Evolutionary conservation across 2,797 vertebrate genomes (phyloP).

Genomic region (Lateolabrax maculatus): DNA sequence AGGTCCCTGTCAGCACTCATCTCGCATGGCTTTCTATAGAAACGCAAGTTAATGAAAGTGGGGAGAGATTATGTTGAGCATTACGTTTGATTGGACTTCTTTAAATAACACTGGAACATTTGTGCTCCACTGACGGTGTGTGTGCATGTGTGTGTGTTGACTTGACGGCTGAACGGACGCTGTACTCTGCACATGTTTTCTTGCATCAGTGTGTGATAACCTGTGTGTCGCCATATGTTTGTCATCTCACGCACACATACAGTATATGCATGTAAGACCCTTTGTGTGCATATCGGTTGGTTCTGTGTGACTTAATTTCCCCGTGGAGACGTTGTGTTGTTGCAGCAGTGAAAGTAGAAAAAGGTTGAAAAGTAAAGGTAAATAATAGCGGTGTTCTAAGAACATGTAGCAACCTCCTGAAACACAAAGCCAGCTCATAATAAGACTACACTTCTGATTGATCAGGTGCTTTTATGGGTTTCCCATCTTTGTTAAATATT

Average conservation of each 20-base stretch:
- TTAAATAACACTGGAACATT: constrained; percentile 79
- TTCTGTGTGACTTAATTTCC: constrained; percentile 22
- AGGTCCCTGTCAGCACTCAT: constrained; percentile 69
- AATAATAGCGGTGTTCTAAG: background rate
- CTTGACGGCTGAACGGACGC: background rate
- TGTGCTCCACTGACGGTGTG: constrained; percentile 20
- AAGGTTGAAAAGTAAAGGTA: constrained; percentile 1
- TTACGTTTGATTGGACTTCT: constrained; percentile 83
- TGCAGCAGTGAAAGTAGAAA: constrained; percentile 13
- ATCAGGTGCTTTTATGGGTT: constrained; percentile 2
- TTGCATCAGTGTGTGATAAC: constrained; percentile 13
- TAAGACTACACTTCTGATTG: background rate
- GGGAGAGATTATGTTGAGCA: constrained; percentile 82
- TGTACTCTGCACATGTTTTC: background rate
- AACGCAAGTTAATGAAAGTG: constrained; percentile 82
- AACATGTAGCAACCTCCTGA: constrained; percentile 14
- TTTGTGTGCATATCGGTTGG: background rate
- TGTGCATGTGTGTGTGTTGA: constrained; percentile 4
- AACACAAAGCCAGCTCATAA: constrained; percentile 5
- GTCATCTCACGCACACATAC: constrained; percentile 1
- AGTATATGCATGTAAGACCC: background rate
- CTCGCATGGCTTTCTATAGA: constrained; percentile 72
- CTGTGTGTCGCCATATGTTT: constrained; percentile 22
- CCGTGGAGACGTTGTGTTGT: constrained; percentile 5
- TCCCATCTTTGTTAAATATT: background rate